Evolutionary conservation across 2,888 invertebrate genomes (phyloP).

Genomic region (Teinopalpus imperialis): DNA sequence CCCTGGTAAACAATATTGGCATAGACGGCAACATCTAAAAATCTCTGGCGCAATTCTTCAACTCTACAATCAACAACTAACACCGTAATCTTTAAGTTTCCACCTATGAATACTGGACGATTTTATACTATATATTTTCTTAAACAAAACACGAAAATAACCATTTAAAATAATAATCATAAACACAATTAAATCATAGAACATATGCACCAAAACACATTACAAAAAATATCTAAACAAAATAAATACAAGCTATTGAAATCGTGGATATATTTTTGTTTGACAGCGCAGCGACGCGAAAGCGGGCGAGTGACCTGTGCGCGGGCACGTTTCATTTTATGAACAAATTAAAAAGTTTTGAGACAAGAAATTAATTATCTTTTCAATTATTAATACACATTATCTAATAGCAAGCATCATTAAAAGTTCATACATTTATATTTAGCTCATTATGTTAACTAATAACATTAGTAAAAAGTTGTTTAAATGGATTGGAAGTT

Average conservation of each 20-base stretch:
- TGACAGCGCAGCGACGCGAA: slow-evolving; percentile 64
- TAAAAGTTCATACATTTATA: not conserved
- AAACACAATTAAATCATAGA: slow-evolving; percentile 33
- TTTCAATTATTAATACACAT: not conserved
- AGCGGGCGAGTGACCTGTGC: slow-evolving; percentile 44
- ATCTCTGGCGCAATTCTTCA: slow-evolving; percentile 44
- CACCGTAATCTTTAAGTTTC: slow-evolving; percentile 31
- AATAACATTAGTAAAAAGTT: not conserved
- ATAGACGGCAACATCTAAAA: slow-evolving; percentile 79
- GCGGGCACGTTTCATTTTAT: slow-evolving; percentile 56
- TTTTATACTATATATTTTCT: slow-evolving; percentile 46
- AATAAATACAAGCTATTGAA: slow-evolving; percentile 53
- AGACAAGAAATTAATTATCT: not conserved
- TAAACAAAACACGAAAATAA: slow-evolving; percentile 37
- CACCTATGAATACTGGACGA: slow-evolving; percentile 30
- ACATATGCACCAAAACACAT: slow-evolving; percentile 42
- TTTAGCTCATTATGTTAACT: not conserved
- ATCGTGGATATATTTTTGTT: slow-evolving; percentile 58
- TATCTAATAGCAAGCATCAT: not conserved
- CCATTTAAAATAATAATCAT: slow-evolving; percentile 7
- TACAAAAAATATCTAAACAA: slow-evolving; percentile 38
- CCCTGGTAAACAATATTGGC: slow-evolving; percentile 72
- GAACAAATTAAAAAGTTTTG: slow-evolving; percentile 22
- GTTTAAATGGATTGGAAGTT: not conserved
- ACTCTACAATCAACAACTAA: slow-evolving; percentile 42